These are phyloP conservation scores for Lepus timidus DNA, from an alignment of 2,113 vertebrate species.

Conservation along the genomic window DNA sequence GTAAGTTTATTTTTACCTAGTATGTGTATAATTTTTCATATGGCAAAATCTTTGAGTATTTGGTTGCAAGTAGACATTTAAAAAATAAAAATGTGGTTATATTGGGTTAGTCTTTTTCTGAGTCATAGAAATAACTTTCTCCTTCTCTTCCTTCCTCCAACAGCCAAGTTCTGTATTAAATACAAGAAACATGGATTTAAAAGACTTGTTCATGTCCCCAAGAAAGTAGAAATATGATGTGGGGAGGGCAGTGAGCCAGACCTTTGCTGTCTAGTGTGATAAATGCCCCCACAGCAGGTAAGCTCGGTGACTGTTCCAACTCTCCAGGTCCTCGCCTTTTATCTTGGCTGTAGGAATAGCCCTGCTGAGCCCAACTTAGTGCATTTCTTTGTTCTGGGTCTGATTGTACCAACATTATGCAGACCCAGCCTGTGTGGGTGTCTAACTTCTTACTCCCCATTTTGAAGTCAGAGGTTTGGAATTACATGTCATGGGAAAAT, in stretches of 20 bases:
- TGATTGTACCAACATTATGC: neutral
- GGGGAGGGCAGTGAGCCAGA: neutral
- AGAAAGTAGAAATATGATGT: conserved; percentile 46
- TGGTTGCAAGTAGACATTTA: conserved; percentile 45
- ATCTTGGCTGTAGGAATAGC: neutral
- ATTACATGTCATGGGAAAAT: neutral
- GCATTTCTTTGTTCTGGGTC: conserved; percentile 58
- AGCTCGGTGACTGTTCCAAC: neutral
- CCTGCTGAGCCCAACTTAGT: conserved; percentile 8
- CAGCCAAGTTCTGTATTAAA: conserved; percentile 27
- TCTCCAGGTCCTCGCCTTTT: neutral
- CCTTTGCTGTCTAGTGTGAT: neutral
- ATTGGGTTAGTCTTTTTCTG: conserved; percentile 62
- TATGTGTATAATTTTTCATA: conserved; percentile 35
- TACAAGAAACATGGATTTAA: conserved; percentile 47
- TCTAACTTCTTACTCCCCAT: conserved; percentile 19
- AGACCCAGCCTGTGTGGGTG: conserved; percentile 30
- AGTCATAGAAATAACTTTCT: conserved; percentile 66
- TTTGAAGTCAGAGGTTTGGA: conserved; percentile 65
- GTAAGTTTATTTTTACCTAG: conserved; percentile 38
- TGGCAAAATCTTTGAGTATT: conserved; percentile 48
- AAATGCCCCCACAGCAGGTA: neutral
- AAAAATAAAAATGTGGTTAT: conserved; percentile 71
- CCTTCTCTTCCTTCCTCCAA: neutral
- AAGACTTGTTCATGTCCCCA: conserved; percentile 40